A percentile compares a stretch with the other conserved stretches of the same genome.
Conservation (phyloP, 2,888 invertebrate genomes). For the Spisula solida region DNA sequence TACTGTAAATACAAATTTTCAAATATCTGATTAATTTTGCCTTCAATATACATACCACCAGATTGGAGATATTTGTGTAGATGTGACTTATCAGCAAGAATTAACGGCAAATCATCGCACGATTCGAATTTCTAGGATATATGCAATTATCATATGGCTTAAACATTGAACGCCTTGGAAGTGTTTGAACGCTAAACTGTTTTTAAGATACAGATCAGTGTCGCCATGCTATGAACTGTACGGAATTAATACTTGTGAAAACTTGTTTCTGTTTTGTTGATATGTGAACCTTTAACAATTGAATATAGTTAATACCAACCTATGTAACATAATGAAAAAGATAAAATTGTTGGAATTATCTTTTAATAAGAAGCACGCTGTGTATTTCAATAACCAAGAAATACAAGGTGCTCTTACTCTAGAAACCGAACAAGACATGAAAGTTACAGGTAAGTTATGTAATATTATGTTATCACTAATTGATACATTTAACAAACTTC, state of each 20-base stretch:
- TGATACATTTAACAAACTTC: background rate
- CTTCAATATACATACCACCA: background rate
- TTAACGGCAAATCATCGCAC: background rate
- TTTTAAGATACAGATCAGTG: background rate
- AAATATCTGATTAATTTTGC: conserved; percentile 26
- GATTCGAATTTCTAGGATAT: background rate
- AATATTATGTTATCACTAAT: background rate
- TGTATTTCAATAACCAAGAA: conserved; percentile 22
- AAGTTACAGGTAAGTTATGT: conserved; percentile 28
- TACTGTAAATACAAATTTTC: conserved; percentile 1
- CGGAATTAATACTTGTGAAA: background rate
- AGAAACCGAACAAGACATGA: conserved; percentile 3
- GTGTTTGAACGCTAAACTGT: background rate
- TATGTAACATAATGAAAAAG: background rate
- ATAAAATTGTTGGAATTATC: conserved; percentile 29
- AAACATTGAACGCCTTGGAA: background rate
- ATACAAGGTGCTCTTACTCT: conserved; percentile 24
- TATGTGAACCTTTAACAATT: background rate
- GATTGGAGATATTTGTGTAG: background rate
- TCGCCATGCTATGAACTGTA: background rate
- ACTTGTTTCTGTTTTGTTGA: background rate
- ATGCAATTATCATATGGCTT: background rate
- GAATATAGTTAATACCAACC: background rate
- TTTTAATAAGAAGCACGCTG: background rate
- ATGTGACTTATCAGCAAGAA: conserved; percentile 14